Base-by-base conservation (phyloP, 1,140 invertebrate species). In the Acromyrmex echinatior region DNA sequence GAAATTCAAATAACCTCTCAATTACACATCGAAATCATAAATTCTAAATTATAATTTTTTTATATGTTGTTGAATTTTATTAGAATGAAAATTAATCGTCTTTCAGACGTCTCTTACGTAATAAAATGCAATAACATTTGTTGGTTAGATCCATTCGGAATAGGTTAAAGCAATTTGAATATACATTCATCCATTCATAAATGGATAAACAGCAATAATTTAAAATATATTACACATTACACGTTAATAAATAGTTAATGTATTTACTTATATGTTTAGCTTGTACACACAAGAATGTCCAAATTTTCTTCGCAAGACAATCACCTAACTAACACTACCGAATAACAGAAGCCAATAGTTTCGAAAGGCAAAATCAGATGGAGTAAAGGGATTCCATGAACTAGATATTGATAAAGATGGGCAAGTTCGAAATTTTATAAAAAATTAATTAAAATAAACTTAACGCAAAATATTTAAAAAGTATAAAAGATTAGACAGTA, bases 31-130 rank as follows among this genome's bases (percentile, higher is more conserved):
- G 10, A 76, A 7, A 45, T 45, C 3, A 14, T 14, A n/a, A 39
- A 21, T 45, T 53, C 35, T 3, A 35, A 68, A 73, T 39, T 12
- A 25, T 18, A 3, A 63, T 63, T 85, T 1, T 45, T 25, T 18
- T 4, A 81, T 6, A 31, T 70, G 0, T 1, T n/a, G 31, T 60
- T 7, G 6, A 71, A n/a, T 53, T 68, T 68, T 6, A 14, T 56
- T n/a, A 56, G n/a, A 39, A 58, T 65, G n/a, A 82, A 71, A 10
- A 31, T 60, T 73, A 28, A 65, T 62, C 9, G 9, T 25, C 1
- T 39, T 65, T 86, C 53, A 12, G 39, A 78, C 60, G 31, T 82
- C 39, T 66, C 88, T 90, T 90, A 90, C 78, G 78, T 90, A 90
- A 90, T 84, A 66, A 89, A 86, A 86, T 65, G 53, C 49, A 79